These are phyloP conservation scores for Peromyscus attwateri DNA, from an alignment of 2,797 vertebrate species.

Conservation along the genomic window DNA sequence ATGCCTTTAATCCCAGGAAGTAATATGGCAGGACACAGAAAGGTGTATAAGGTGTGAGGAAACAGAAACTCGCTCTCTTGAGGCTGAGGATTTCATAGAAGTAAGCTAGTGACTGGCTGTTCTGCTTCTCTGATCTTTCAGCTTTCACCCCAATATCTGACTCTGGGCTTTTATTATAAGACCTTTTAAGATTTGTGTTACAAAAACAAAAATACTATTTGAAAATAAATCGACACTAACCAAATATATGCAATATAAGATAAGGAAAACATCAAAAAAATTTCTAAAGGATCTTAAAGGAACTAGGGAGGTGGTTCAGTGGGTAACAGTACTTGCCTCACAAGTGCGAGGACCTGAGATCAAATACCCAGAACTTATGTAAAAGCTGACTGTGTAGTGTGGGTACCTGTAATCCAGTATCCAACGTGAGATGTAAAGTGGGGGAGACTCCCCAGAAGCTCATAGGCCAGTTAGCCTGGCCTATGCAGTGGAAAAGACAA, in stretches of 20 bases:
- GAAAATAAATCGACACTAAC: background rate
- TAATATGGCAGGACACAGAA: no score
- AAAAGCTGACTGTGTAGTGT: background rate
- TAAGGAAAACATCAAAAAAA: background rate
- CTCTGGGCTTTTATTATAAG: no score
- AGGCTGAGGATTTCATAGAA: no score
- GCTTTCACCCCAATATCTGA: no score
- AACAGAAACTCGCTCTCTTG: no score
- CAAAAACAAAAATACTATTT: background rate
- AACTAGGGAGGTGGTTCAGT: background rate
- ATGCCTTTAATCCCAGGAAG: no score
- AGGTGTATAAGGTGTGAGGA: no score
- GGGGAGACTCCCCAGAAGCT: background rate
- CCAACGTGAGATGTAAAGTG: background rate
- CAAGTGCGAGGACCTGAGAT: background rate
- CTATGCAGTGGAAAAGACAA: background rate
- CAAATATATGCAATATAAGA: background rate
- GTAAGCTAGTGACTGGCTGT: no score
- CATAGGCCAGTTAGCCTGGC: no score
- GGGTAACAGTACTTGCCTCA: background rate
- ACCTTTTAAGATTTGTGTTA: no score
- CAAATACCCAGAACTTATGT: background rate
- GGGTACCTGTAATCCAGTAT: background rate
- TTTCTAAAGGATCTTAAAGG: background rate
- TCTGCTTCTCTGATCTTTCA: no score